Evolutionary conservation across 2,797 vertebrate genomes (phyloP).

Genomic region (Melanotaenia trifasciata): DNA sequence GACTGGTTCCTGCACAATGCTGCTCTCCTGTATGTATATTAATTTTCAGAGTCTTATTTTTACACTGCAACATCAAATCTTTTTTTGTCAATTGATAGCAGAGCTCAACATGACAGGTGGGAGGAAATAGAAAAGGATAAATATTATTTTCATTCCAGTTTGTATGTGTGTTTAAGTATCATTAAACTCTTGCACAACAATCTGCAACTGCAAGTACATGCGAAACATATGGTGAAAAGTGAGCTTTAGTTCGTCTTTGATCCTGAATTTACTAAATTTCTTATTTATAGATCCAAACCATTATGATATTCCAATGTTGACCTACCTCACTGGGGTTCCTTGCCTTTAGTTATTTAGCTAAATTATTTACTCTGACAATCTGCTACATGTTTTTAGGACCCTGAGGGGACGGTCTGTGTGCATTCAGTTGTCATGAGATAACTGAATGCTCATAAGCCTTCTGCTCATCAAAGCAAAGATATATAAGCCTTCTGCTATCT

Average conservation of each 20-base stretch:
- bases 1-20: not conserved
- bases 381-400: slow-evolving; percentile 61
- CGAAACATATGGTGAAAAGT: not conserved
- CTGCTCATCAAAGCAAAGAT: slow-evolving; percentile 55
- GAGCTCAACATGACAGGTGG: not conserved
- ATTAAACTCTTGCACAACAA: not conserved
- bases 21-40: not conserved
- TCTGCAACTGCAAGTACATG: not conserved
- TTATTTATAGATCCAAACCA: slow-evolving; percentile 1
- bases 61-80: not conserved
- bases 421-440: slow-evolving; percentile 62
- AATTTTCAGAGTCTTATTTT: not conserved
- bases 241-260: slow-evolving; percentile 2
- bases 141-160: not conserved
- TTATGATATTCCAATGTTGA: slow-evolving; percentile 14
- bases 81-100: not conserved
- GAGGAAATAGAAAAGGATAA: not conserved
- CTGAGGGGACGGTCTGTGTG: slow-evolving; percentile 46
- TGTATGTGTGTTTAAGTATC: not conserved
- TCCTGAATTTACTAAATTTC: not conserved
- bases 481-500: slow-evolving; percentile 49
- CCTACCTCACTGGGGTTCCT: slow-evolving; percentile 49
- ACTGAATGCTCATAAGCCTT: slow-evolving; percentile 67
- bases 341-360: slow-evolving; percentile 60
- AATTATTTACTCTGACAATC: slow-evolving; percentile 78